Conservation (phyloP, 1,140 invertebrate species). For the Drosophila lacteicornis region DNA sequence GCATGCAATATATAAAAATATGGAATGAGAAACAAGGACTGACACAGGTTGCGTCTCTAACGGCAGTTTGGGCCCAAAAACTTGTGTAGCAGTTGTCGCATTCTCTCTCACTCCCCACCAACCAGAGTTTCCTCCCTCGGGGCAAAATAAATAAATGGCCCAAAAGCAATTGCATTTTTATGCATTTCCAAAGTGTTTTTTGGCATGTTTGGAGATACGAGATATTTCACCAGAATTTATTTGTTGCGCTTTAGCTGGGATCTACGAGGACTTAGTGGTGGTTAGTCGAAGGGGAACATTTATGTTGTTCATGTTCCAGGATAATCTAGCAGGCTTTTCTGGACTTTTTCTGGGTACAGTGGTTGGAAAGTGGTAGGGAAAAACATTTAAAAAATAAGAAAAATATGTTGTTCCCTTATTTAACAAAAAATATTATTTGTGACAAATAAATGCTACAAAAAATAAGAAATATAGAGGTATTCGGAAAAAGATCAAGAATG, state of each 20-base stretch:
- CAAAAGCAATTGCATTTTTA: constrained; percentile 74
- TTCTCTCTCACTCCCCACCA: constrained; percentile 26
- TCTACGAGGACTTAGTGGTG: constrained; percentile 7
- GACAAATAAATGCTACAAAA: accelerated
- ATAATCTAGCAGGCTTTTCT: constrained; percentile 7
- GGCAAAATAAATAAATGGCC: constrained; percentile 41
- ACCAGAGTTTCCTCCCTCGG: background rate
- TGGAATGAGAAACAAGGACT: background rate
- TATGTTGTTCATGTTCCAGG: constrained; percentile 20
- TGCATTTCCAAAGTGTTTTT: constrained; percentile 75
- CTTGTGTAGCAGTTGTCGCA: constrained; percentile 40
- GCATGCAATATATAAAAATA: background rate
- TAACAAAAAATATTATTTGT: background rate
- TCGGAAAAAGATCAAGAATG: no score
- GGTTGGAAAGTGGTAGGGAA: background rate
- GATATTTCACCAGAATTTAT: constrained; percentile 59
- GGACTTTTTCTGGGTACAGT: constrained; percentile 3
- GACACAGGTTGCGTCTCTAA: constrained; percentile 56
- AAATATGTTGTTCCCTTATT: background rate
- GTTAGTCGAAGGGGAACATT: background rate
- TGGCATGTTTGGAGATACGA: constrained; percentile 61
- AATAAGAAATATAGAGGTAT: background rate
- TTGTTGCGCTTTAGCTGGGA: constrained; percentile 21
- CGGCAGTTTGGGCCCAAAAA: constrained; percentile 56
- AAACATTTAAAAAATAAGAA: background rate